Evolutionary conservation across 1,140 invertebrate genomes (phyloP).

Genomic region (Idris sp.): DNA sequence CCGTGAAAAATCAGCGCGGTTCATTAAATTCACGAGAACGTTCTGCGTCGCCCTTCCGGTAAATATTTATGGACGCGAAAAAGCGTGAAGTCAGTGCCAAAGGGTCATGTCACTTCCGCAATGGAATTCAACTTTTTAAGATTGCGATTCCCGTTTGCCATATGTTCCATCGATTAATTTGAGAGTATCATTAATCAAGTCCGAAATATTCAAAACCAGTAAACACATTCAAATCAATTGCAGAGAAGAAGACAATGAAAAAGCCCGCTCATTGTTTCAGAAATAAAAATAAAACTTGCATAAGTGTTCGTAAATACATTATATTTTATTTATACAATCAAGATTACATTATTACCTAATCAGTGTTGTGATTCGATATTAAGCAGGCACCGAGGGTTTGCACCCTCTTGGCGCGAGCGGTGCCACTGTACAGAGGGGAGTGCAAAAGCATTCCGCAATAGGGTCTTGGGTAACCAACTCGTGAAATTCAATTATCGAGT

Average conservation of each 20-base stretch:
- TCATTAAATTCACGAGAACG: slow-evolving; percentile 75
- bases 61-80: slow-evolving; percentile 72
- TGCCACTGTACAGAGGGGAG: slow-evolving; percentile 49
- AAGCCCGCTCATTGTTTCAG: slow-evolving; percentile 28
- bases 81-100: slow-evolving; percentile 62
- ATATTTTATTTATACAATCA: slow-evolving; percentile 64
- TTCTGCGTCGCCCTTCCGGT: slow-evolving; percentile 55
- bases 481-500: slow-evolving; percentile 79
- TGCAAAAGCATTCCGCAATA: slow-evolving; percentile 64
- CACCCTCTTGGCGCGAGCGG: slow-evolving; percentile 61
- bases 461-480: slow-evolving; percentile 77
- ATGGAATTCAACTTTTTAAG: slow-evolving; percentile 31
- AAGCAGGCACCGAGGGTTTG: slow-evolving; percentile 70
- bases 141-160: slow-evolving; percentile 28
- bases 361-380: slow-evolving; percentile 72
- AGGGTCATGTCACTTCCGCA: slow-evolving; percentile 35
- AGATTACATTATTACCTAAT: slow-evolving; percentile 69
- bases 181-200: slow-evolving; percentile 31
- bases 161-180: slow-evolving; percentile 23
- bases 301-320: slow-evolving; percentile 47
- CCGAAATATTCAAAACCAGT: slow-evolving; percentile 27
- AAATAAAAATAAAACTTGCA: slow-evolving; percentile 42
- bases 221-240: slow-evolving; percentile 18
- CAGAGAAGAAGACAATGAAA: slow-evolving; percentile 29
- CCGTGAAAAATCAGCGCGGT: slow-evolving; percentile 74